These are phyloP conservation scores for Tridacna crocea DNA, from an alignment of 2,888 invertebrate genomes.

Conservation along the genomic window DNA sequence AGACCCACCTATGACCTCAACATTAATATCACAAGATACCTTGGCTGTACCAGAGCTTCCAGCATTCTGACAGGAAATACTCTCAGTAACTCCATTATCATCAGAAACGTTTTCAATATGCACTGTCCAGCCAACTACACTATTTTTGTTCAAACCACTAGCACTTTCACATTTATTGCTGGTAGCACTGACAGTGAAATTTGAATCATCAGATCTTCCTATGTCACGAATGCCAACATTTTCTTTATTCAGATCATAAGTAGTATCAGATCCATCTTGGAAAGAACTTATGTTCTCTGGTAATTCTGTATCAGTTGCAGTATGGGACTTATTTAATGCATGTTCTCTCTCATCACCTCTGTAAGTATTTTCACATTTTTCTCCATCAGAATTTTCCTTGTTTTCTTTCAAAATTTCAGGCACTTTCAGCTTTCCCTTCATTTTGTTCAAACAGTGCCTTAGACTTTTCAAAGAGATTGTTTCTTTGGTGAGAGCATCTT, in stretches of 20 bases:
- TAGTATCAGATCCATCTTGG: neutral
- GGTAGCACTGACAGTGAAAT: neutral
- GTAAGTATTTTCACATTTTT: neutral
- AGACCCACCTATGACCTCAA: neutral
- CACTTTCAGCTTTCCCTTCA: neutral
- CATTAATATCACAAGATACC: neutral
- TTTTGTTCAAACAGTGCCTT: neutral
- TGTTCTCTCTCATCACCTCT: neutral
- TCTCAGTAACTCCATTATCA: neutral
- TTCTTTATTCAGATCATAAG: neutral
- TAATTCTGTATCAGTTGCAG: neutral
- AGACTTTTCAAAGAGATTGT: conserved; percentile 16
- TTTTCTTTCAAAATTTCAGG: neutral
- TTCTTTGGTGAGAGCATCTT: neutral
- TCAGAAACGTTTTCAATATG: neutral
- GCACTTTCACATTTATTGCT: neutral
- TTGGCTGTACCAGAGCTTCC: neutral
- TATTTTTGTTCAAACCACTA: neutral
- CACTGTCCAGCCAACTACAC: neutral
- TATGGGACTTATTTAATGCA: no score
- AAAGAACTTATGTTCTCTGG: neutral
- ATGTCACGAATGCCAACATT: no score
- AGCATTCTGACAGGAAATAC: neutral
- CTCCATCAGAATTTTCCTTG: neutral
- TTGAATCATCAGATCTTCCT: no score